Evolutionary conservation across 2,113 vertebrate genomes (phyloP).

Genomic region (Cathartes aura): DNA sequence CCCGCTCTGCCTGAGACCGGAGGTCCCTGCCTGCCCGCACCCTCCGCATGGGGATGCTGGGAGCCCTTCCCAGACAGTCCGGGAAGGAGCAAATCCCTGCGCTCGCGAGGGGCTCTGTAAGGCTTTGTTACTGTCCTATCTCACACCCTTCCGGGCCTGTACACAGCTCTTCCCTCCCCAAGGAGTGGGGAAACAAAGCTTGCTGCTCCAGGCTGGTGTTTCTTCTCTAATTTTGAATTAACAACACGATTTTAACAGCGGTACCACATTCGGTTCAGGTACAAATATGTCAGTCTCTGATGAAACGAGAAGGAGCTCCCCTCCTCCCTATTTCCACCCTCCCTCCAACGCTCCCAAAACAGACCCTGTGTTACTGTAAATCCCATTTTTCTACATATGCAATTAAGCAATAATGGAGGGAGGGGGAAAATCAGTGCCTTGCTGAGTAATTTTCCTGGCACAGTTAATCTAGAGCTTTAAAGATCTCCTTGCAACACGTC

Average conservation of each 20-base stretch:
- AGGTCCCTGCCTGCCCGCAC: neutral
- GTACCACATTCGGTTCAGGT: rapidly evolving
- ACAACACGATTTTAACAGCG: neutral
- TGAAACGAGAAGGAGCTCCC: neutral
- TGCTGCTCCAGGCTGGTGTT: neutral
- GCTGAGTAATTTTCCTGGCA: neutral
- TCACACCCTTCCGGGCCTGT: neutral
- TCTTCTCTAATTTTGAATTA: neutral
- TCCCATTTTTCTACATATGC: neutral
- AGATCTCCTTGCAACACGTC: neutral
- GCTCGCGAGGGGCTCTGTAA: rapidly evolving
- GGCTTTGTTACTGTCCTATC: rapidly evolving
- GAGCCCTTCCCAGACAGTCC: neutral
- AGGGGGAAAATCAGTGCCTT: neutral
- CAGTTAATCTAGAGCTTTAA: neutral
- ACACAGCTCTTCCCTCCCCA: neutral
- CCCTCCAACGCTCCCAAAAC: neutral
- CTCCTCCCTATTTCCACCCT: neutral
- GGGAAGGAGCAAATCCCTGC: neutral
- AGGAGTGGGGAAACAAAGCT: no score
- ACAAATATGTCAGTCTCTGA: neutral
- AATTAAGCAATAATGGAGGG: neutral
- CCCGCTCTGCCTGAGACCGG: rapidly evolving
- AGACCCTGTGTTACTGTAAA: neutral
- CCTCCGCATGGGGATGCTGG: rapidly evolving